Evolutionary conservation across 1,140 invertebrate species (phyloP).

Genomic region (Papilio xuthus): DNA sequence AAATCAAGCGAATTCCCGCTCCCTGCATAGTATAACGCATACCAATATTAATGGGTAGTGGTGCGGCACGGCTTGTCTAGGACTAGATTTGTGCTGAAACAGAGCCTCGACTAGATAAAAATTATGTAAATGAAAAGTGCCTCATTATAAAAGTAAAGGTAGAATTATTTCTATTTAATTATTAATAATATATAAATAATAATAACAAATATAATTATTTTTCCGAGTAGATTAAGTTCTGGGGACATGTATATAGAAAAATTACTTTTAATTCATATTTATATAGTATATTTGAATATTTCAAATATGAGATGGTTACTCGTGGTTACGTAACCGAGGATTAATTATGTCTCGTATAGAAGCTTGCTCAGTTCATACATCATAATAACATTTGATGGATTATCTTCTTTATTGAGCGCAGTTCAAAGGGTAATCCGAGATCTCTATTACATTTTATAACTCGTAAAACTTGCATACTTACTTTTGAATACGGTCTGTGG

Average conservation of each 20-base stretch:
- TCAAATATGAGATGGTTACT: neutral
- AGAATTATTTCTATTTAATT: too few species aligned
- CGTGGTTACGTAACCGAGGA: too few species aligned
- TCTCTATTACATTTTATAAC: slow-evolving; percentile 7
- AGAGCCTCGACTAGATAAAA: too few species aligned
- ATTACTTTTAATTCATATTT: too few species aligned
- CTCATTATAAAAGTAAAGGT: too few species aligned
- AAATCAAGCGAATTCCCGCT: slow-evolving; percentile 21
- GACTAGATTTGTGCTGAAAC: neutral
- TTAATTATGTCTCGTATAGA: neutral
- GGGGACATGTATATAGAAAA: too few species aligned
- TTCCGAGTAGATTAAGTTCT: too few species aligned
- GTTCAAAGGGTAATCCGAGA: neutral
- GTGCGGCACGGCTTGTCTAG: neutral
- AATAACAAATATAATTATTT: too few species aligned
- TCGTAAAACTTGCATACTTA: neutral
- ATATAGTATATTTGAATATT: neutral
- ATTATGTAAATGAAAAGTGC: too few species aligned
- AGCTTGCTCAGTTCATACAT: neutral
- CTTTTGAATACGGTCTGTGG: neutral
- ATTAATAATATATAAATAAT: too few species aligned
- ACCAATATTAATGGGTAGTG: slow-evolving; percentile 10
- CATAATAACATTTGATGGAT: slow-evolving; percentile 14
- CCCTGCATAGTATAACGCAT: neutral
- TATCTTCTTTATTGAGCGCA: neutral